Evolutionary conservation across 2,888 invertebrate genomes (phyloP).

Genomic region (Drosophila limbata): DNA sequence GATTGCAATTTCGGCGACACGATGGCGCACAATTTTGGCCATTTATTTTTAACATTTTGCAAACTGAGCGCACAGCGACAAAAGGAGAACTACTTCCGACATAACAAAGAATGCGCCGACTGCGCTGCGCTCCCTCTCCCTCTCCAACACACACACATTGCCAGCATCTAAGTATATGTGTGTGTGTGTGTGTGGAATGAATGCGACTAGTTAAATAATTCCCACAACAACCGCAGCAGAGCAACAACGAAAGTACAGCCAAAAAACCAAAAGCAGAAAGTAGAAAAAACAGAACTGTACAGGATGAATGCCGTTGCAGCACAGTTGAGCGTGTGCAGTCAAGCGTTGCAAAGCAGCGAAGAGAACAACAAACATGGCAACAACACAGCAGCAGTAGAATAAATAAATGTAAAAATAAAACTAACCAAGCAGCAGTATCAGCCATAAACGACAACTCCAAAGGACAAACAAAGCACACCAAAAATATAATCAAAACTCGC

Average conservation of each 20-base stretch:
- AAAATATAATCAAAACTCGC: conserved; percentile 49
- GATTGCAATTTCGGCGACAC: conserved; percentile 76
- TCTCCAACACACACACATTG: not conserved
- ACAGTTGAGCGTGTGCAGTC: conserved; percentile 59
- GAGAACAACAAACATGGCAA: conserved; percentile 20
- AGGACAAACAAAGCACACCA: conserved; percentile 25
- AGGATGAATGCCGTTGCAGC: conserved; percentile 56
- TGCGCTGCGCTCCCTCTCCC: conserved; percentile 2
- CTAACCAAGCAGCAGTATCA: conserved; percentile 47
- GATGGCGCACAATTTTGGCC: conserved; percentile 63
- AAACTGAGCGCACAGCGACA: conserved; percentile 45
- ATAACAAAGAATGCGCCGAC: conserved; percentile 38
- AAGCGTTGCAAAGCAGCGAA: conserved; percentile 52
- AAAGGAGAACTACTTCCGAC: conserved; percentile 63
- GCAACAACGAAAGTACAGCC: conserved; percentile 34
- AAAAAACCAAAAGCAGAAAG: conserved; percentile 26
- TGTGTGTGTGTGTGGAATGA: conserved; percentile 42
- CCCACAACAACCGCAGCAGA: conserved; percentile 57
- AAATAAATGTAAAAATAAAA: conserved; percentile 57
- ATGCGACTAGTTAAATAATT: conserved; percentile 74
- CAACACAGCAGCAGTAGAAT: conserved; percentile 19
- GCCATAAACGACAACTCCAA: conserved; percentile 14
- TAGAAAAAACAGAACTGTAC: conserved; percentile 12
- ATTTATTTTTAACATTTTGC: conserved; percentile 57
- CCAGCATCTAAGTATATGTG: not conserved